Conservation (phyloP, 2,888 invertebrate species). For the Isoperla grammatica region DNA sequence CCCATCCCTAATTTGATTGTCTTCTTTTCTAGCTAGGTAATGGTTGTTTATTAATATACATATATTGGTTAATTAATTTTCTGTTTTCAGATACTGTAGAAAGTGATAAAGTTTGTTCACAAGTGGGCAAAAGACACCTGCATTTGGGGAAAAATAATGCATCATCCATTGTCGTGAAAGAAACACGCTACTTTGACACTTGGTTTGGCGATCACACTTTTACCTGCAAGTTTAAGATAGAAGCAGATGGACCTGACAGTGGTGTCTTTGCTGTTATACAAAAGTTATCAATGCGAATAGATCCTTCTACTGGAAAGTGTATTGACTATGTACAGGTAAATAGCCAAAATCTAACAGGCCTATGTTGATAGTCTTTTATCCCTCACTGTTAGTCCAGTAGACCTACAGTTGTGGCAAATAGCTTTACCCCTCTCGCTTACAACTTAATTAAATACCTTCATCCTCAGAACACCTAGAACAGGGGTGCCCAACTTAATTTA, state of each 20-base stretch:
- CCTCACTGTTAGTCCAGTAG: no score
- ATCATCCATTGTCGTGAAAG: constrained; percentile 38
- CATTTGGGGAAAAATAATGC: constrained; percentile 33
- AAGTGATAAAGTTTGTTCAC: constrained; percentile 22
- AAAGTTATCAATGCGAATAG: constrained; percentile 44
- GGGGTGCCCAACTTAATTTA: no score
- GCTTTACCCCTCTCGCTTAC: no score
- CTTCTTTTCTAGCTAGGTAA: no score
- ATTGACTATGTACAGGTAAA: constrained; percentile 47
- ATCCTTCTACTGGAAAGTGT: constrained; percentile 42
- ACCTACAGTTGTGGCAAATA: no score
- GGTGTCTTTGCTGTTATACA: constrained; percentile 51
- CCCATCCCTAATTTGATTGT: no score
- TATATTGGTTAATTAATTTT: no score
- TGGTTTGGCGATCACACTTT: constrained; percentile 36
- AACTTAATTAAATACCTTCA: no score
- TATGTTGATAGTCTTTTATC: not conserved
- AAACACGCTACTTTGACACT: constrained; percentile 36
- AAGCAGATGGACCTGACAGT: constrained; percentile 33
- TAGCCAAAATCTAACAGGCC: not conserved
- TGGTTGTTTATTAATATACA: no score
- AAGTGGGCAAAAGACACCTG: constrained; percentile 16
- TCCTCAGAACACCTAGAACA: no score
- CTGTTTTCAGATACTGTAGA: constrained; percentile 22
- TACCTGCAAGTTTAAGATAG: constrained; percentile 40